Percentiles rank a stretch among this genome's conserved stretches.
These are phyloP conservation scores for Jordanella pulchra DNA, from an alignment of 2,797 vertebrate genomes.

Conservation along the genomic window DNA sequence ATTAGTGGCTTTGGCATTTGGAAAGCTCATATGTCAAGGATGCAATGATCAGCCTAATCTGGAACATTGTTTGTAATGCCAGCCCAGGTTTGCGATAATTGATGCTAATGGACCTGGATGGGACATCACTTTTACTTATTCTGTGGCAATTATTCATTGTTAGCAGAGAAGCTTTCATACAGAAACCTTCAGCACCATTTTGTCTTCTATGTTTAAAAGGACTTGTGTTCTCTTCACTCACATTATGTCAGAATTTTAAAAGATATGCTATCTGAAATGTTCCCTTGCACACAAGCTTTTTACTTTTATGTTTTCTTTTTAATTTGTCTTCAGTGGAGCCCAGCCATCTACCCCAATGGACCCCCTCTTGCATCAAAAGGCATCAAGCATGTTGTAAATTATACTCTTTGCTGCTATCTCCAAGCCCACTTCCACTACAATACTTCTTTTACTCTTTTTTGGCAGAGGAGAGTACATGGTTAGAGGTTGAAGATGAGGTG, in stretches of 20 bases:
- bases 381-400: slow-evolving; percentile 43
- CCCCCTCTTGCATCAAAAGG: slow-evolving; percentile 35
- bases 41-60: slow-evolving; percentile 77
- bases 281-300: slow-evolving; percentile 32
- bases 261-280: slow-evolving; percentile 36
- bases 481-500: slow-evolving; percentile 7
- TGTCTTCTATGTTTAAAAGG: slow-evolving; percentile 17
- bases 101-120: slow-evolving; percentile 71
- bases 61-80: slow-evolving; percentile 73
- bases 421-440: slow-evolving; percentile 66
- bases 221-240: slow-evolving; percentile 13
- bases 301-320: slow-evolving; percentile 59
- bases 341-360: slow-evolving; percentile 1
- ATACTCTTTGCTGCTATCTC: slow-evolving; percentile 43
- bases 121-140: slow-evolving; percentile 65
- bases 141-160: slow-evolving; percentile 69
- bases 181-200: slow-evolving; percentile 16
- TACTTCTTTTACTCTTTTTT: slow-evolving; percentile 71
- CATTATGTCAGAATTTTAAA: slow-evolving; percentile 38
- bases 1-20: slow-evolving; percentile 76
- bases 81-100: slow-evolving; percentile 69
- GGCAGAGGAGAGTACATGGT: slow-evolving; percentile 27
- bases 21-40: slow-evolving; percentile 65
- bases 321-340: slow-evolving; percentile 48
- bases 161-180: slow-evolving; percentile 35